Conservation (phyloP, 2,888 invertebrate genomes). For the Agrotis exclamationis region DNA sequence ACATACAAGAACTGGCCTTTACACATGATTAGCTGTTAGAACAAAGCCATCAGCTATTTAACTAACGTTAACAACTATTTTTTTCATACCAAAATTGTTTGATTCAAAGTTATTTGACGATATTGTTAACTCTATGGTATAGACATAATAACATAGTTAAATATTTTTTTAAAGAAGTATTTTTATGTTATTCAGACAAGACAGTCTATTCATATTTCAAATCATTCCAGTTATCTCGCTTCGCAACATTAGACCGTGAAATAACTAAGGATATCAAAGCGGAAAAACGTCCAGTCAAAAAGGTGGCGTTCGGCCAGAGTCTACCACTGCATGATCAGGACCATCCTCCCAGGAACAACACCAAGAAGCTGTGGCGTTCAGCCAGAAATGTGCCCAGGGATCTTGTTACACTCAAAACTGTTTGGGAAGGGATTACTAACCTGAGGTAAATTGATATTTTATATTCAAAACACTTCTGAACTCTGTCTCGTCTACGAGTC, state of each 20-base stretch:
- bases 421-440: slow-evolving; percentile 93
- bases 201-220: background rate
- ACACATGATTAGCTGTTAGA: too few relatives aligned
- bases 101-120: too few relatives aligned
- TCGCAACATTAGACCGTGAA: slow-evolving; percentile 81
- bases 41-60: background rate
- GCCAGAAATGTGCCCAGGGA: slow-evolving; percentile 91
- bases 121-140: too few relatives aligned
- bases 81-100: too few relatives aligned
- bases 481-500: too few relatives aligned
- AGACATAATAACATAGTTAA: too few relatives aligned
- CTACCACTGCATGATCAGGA: slow-evolving; percentile 86
- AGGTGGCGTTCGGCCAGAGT: slow-evolving; percentile 87
- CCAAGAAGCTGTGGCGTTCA: slow-evolving; percentile 90
- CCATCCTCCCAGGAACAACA: slow-evolving; percentile 88
- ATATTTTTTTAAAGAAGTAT: background rate
- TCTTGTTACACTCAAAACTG: slow-evolving; percentile 91
- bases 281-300: slow-evolving; percentile 78
- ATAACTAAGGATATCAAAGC: slow-evolving; percentile 88
- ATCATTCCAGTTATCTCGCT: slow-evolving; percentile 72
- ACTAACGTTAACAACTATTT: too few relatives aligned
- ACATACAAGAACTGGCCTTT: too few relatives aligned
- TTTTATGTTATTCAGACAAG: too few relatives aligned
- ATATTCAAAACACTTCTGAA: too few relatives aligned
- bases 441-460: too few relatives aligned